phyloP scores from a whole-genome alignment of 2,888 invertebrate genomes.

The Xiphydria camelus region DNA sequence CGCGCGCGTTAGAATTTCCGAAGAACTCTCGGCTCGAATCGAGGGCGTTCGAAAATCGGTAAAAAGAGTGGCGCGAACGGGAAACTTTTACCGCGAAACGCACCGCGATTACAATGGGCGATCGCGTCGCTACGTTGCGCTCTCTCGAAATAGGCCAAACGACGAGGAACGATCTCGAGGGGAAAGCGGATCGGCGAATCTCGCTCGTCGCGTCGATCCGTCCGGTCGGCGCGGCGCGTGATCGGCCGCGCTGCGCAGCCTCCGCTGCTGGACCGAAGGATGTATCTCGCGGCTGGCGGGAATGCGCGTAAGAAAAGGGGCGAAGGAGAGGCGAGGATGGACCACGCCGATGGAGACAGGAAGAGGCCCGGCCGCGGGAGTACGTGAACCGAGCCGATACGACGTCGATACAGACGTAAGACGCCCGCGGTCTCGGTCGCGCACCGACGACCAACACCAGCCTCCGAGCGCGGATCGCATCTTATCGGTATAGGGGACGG shows the following conservation, averaged over 20 bases:
- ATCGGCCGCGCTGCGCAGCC: too few relatives aligned
- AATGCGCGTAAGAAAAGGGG: slow-evolving; percentile 23
- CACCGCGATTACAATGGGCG: background rate
- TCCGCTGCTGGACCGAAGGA: background rate
- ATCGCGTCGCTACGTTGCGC: slow-evolving; percentile 4
- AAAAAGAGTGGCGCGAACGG: too few relatives aligned
- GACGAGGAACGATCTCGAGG: slow-evolving; percentile 8
- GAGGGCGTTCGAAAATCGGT: too few relatives aligned
- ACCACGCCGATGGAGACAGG: slow-evolving; percentile 15
- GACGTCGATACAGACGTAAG: background rate
- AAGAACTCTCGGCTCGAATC: too few relatives aligned
- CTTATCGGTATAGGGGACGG: background rate
- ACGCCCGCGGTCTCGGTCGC: too few relatives aligned
- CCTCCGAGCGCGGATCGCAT: background rate
- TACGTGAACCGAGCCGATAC: slow-evolving; percentile 9
- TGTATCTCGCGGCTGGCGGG: slow-evolving; percentile 6
- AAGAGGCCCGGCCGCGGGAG: slow-evolving; percentile 21
- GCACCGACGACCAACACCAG: background rate
- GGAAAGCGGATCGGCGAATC: too few relatives aligned
- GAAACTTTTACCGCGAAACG: too few relatives aligned
- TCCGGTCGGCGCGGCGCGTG: too few relatives aligned
- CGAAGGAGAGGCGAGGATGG: slow-evolving; percentile 7
- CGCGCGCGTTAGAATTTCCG: too few relatives aligned
- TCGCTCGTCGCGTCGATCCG: too few relatives aligned
- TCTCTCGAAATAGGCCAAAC: slow-evolving; percentile 10